Evolutionary conservation across 2,888 invertebrate genomes (phyloP), one percentile per base, ranked within the genome.

Genomic region (Xestia xanthographa): DNA sequence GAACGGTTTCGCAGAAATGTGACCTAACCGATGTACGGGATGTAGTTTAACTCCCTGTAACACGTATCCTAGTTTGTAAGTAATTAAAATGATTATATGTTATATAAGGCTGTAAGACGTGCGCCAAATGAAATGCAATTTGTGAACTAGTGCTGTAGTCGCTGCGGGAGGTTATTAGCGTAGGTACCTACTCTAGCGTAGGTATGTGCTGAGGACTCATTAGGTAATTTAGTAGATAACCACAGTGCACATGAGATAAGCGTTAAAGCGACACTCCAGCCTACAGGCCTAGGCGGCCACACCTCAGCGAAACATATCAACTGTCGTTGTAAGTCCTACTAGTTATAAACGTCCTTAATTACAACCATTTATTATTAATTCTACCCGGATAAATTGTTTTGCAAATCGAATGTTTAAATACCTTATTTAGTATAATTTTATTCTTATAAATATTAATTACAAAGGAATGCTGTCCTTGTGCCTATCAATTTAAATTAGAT

Each of bases 81-180:
- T 87, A 89, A 92, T 92, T 90, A 90, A 87, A 88, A 80, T 87
- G 86, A 89, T 91, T 92, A 88, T 83, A 85, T 48, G 80, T 93
- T 92, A 91, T 86, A 88, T 91, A 92, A 92, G 65, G 65, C 14
- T 53, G 20, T 48, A 60, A 70, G 79, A 79, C 50, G 85, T 82
- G 85, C 66, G 82, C 75, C 87, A 80, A 83, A 86, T 85, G 77
- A 80, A 81, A 82, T 72, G 82, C 80, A 83, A 83, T 78, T 83
- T 81, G 74, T 68, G 62, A 79, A 72, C 71, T 68, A 74, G 72
- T 69, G 60, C 72, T 70, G 77, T 20, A 67, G 66, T 63, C 69
- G 76, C 82, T 67, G 76, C 53, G 66, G 79, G 77, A 83, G 86
- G 43, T 77, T 83, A 87, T 88, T 87, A 85, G 79, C 66, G 53